A percentile compares a stretch with the other conserved stretches of the same genome.
Conservation (phyloP, 2,797 vertebrate genomes). For the Heterohyrax brucei region DNA sequence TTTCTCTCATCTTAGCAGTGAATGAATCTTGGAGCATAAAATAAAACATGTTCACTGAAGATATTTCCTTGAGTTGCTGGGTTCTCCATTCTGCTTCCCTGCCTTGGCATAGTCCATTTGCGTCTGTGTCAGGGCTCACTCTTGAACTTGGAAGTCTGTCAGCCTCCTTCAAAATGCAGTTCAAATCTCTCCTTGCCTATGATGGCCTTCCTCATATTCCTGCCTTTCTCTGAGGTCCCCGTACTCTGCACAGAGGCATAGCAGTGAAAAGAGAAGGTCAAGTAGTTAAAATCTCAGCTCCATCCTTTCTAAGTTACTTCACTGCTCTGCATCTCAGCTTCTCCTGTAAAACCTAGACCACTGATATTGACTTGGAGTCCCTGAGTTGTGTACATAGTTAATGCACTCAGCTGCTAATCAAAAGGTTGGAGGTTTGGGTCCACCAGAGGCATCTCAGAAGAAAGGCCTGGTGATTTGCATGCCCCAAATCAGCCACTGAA, state of each 20-base stretch:
- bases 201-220: not conserved
- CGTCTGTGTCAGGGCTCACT: not conserved
- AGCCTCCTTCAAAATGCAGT: not conserved
- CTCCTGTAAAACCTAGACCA: not conserved
- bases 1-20: not conserved
- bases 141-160: not conserved
- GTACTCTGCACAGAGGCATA: rapidly evolving
- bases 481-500: not conserved
- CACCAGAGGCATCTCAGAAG: not conserved
- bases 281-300: not conserved
- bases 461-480: not conserved
- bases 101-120: not conserved
- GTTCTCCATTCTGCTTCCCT: no score
- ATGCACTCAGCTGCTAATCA: not conserved
- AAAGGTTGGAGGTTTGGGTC: not conserved
- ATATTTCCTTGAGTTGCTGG: not conserved
- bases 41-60: not conserved
- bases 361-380: not conserved
- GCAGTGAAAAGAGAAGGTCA: not conserved
- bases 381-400: not conserved
- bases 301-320: not conserved
- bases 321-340: not conserved
- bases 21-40: not conserved
- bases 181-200: not conserved
- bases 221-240: rapidly evolving